Base-by-base conservation (phyloP, 92 coral and sea anemone genomes). In the Desmophyllum pertusum region DNA sequence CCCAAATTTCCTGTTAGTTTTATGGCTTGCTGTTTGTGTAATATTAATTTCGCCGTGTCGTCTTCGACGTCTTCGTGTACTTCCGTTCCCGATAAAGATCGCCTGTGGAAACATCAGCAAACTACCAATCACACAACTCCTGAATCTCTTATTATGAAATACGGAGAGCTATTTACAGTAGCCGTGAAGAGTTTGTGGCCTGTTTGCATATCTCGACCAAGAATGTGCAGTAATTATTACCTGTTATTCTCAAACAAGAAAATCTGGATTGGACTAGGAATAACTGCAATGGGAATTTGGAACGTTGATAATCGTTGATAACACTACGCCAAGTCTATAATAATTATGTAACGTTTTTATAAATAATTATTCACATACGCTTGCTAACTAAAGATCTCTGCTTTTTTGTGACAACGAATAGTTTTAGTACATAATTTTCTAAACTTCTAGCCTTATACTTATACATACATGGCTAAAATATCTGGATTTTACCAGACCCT, bases 61-160 rank as follows among this genome's bases (percentile, higher is more conserved):
- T 66, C 72, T 66, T n/a, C n/a, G n/a, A n/a, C 41, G 72, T 66
- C 72, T 66, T n/a, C n/a, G n/a, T n/a, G n/a, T n/a, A 33, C 43
- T 66, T 66, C 72, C 43, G 33, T 66, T 37, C 7, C 29, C 11
- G 29, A n/a, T 10, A 33, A 65, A 30, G 14, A 66, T 6, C 55
- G 18, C 55, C 55, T 50, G 55, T 13, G 55, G 55, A 38, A 17
- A 65, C n/a, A 66, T 2, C 39, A 66, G 18, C 41, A 66, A 35
- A 10, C 4, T 9, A 31, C 17, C 53, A 57, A 23, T 55, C 33
- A 57, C 64, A 25, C 11, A 57, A 57, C 30, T 57, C 64, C 33
- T 33, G 13, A 57, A 57, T 19, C 33, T 14, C 25, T 66, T 21
- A 17, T 3, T 66, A 5, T 42, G 17, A 66, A 66, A 35, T 33